phyloP scores from a whole-genome alignment of 2,797 vertebrate species.

The Chiloscyllium punctatum region DNA sequence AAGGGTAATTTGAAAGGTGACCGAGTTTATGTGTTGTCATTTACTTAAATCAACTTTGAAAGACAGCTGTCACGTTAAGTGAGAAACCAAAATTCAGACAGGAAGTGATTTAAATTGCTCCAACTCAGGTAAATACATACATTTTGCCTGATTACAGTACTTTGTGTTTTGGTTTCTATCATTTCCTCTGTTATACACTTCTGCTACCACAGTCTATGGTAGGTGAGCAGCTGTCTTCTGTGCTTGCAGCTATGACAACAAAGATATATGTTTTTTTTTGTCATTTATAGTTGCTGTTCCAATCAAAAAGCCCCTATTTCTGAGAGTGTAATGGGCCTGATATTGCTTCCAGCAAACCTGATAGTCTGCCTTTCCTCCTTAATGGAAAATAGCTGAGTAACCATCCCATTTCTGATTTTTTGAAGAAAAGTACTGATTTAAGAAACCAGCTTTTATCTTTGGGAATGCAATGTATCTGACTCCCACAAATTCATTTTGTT shows the following conservation, averaged over 20 bases:
- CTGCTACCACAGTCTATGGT: neutral
- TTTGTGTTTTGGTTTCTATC: neutral
- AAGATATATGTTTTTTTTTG: neutral
- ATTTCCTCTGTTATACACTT: neutral
- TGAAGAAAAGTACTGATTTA: neutral
- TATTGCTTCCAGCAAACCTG: neutral
- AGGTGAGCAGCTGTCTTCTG: neutral
- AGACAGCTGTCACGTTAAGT: neutral
- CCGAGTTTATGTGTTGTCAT: neutral
- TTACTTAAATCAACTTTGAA: neutral
- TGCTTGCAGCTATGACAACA: neutral
- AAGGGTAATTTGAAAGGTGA: conserved; percentile 10
- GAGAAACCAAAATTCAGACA: neutral
- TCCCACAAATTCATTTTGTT: neutral
- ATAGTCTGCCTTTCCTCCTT: neutral
- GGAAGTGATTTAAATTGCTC: conserved; percentile 16
- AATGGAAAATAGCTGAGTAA: neutral
- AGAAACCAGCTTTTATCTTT: neutral
- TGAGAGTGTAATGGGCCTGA: neutral
- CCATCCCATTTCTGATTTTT: neutral
- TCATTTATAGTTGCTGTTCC: neutral
- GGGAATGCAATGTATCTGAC: neutral
- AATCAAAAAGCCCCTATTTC: neutral
- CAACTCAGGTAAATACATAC: neutral
- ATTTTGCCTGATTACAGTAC: neutral